These are phyloP conservation scores for Mustelus asterias DNA, from an alignment of 2,113 vertebrate genomes.

Conservation along the genomic window DNA sequence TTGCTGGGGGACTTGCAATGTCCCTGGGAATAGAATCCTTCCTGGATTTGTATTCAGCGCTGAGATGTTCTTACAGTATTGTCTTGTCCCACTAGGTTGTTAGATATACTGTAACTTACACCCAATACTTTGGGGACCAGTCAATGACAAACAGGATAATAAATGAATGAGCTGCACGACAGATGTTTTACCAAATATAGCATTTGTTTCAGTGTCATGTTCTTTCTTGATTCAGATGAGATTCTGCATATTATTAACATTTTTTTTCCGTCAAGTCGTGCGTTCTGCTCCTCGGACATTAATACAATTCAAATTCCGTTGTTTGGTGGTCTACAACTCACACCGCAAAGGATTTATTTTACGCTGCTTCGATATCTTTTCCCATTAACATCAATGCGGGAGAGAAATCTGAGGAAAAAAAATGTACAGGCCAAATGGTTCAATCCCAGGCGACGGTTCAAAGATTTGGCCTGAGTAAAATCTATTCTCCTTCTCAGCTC, in stretches of 20 bases:
- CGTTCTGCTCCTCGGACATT: not conserved
- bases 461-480: not conserved
- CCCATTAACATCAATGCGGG: not conserved
- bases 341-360: not conserved
- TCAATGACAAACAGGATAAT: not conserved
- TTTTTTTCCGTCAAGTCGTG: not conserved
- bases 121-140: not conserved
- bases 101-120: not conserved
- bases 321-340: not conserved
- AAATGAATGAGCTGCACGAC: not conserved
- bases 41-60: not conserved
- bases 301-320: not conserved
- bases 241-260: slow-evolving; percentile 2
- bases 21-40: not conserved
- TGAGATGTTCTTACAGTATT: not conserved
- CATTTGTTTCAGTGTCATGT: not conserved
- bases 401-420: not conserved
- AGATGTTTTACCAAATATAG: not conserved
- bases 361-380: not conserved
- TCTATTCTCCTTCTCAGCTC: not conserved
- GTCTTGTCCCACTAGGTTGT: not conserved
- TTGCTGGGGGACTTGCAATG: not conserved
- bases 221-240: not conserved
- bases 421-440: not conserved
- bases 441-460: not conserved